Evolutionary conservation across 2,888 invertebrate genomes (phyloP), one percentile per base, ranked within the genome.

Genomic region (Synanthedon tipuliformis): DNA sequence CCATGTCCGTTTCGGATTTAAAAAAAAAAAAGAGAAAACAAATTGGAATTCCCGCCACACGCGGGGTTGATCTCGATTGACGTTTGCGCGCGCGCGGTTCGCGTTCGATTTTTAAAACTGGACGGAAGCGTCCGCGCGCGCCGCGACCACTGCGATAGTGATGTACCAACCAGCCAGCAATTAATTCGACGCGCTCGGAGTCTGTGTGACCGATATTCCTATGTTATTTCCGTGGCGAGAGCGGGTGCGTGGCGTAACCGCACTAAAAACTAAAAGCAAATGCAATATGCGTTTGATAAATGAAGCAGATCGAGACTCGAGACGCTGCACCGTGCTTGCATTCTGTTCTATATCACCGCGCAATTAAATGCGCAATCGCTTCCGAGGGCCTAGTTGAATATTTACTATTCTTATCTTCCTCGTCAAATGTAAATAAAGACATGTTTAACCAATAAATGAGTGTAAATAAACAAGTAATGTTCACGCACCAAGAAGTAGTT

Each of bases 151-250:
- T 64, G 68, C 79, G 80, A 75, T 82, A 84, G 77, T 81, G 80
- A 59, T 76, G 71, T 65, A 67, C 63, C 60, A 61, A 60, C 63
- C 64, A 68, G 71, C 75, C 64, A 68, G 71, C 75, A 83, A 85
- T 86, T 84, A 85, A 84, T 78, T 73, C 71, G 72, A 75, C 73
- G 77, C 77, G 77, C 73, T 75, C 75, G 64, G 79, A 74, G 78
- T 78, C 80, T 73, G 73, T 69, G 71, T 87, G 87, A 85, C 87
- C 87, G 87, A 87, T 86, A 86, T 87, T 83, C 80, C 80, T 64
- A 74, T 80, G 84, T 83, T 86, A 87, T 86, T 86, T 85, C 84
- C 80, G 86, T 79, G 78, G 66, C 67, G 69, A 49, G 68, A 64
- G 68, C 70, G 67, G 62, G 66, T 59, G 71, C 75, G 71, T 85